Base-by-base conservation (phyloP, 2,113 vertebrate species). In the Baryphthengus martii region DNA sequence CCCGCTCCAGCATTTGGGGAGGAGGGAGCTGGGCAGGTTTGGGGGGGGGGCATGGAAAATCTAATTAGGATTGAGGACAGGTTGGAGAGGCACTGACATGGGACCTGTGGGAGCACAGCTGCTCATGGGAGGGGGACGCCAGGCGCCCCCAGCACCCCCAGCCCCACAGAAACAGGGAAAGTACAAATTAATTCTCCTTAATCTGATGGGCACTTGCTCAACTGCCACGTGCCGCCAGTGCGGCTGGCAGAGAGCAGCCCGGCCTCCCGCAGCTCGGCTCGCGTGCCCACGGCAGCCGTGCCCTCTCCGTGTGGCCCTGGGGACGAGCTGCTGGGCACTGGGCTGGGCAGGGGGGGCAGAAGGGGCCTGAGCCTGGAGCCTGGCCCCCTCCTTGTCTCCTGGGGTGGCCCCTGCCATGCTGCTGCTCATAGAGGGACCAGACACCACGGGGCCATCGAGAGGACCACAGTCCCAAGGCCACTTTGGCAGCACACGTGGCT, bases 1-100 rank as follows among this genome's bases (percentile, higher is more conserved):
- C 82, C 88, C 7, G 8, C 85, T 93, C 95, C 95, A 84, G 94
- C 90, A 47, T 94, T 88, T 86, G 93, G 93, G 87, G 82, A 93
- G 83, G 88, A 93, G 82, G 55, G 79, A 93, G 82, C 63, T 70
- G 75, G 28, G 42, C n/a, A n/a, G n/a, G n/a, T n/a, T n/a, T n/a
- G 24, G 13, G 74, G 55, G 66, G 65, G 45, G 31, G 4, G 85
- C 0, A 2, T 49, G 67, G 73, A 44, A 85, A 81, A 93, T 56
- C 39, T 87, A 87, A 92, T 84, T 78, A 81, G 63, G 89, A 94
- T 78, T 75, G 91, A 90, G 88, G 73, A 67, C 74, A 92, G 84
- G 80, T 77, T 82, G 94, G 45, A 55, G 89, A 79, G 79, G 88
- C 3, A 1, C 45, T 78, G 82, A 33, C 80, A 81, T 0, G 7